Percentiles rank a stretch among this genome's conserved stretches.
phyloP scores from a whole-genome alignment of 2,888 invertebrate genomes.

The Phyllotreta striolata region DNA sequence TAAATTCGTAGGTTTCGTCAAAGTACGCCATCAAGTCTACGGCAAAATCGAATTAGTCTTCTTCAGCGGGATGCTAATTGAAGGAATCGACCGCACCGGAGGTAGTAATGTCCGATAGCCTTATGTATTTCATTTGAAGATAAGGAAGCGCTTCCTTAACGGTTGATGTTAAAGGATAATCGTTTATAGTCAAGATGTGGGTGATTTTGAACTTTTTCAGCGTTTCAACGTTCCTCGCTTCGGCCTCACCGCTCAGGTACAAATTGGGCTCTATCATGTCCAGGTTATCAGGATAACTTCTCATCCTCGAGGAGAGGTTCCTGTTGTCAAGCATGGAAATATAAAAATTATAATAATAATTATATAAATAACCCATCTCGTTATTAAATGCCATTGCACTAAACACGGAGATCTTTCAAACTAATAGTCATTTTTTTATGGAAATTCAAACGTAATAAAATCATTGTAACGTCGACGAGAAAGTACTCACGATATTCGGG shows the following conservation, averaged over 20 bases:
- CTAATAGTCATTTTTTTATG: too few relatives aligned
- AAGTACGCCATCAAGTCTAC: conserved; percentile 34
- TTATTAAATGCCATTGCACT: too few relatives aligned
- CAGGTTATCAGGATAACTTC: conserved; percentile 22
- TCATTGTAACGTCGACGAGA: background rate
- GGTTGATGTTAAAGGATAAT: conserved; percentile 29
- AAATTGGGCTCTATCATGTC: conserved; percentile 38
- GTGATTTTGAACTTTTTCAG: conserved; percentile 38
- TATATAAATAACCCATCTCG: too few relatives aligned
- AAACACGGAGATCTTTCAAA: too few relatives aligned
- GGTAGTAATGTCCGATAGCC: conserved; percentile 29
- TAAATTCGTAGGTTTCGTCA: conserved; percentile 39
- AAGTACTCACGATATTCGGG: conserved; percentile 18
- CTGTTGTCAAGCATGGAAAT: conserved; percentile 5
- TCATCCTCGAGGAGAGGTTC: background rate
- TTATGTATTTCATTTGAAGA: conserved; percentile 35
- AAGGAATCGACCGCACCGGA: conserved; percentile 15
- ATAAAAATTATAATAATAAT: background rate
- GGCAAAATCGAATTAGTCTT: background rate
- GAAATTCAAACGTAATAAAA: too few relatives aligned
- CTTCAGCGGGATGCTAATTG: background rate
- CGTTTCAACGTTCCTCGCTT: conserved; percentile 29
- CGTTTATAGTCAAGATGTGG: conserved; percentile 38
- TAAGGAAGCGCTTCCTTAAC: conserved; percentile 30
- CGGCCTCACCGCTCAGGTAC: conserved; percentile 29